phyloP scores from a whole-genome alignment of 64 coral and sea anemone genomes.

The Exaiptasia diaphana region DNA sequence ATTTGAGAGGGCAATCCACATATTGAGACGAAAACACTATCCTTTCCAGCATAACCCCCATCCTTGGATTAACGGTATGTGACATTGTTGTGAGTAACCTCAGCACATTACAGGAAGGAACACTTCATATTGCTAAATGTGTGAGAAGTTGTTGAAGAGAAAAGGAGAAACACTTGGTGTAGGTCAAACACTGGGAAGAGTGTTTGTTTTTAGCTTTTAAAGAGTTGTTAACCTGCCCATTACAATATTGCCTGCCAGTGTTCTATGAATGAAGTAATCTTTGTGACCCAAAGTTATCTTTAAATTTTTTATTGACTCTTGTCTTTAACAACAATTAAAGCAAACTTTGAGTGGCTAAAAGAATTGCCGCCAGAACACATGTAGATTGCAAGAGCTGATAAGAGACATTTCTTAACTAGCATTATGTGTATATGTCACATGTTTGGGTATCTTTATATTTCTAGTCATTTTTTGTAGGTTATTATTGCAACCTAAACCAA shows the following conservation, averaged over 20 bases:
- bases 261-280: too few species aligned
- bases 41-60: slow-evolving; percentile 39
- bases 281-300: too few species aligned
- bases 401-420: too few species aligned
- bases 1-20: slow-evolving; percentile 13
- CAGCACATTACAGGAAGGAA: neutral
- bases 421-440: too few species aligned
- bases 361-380: too few species aligned
- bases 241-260: neutral
- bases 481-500: neutral
- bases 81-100: neutral
- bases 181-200: neutral
- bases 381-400: too few species aligned
- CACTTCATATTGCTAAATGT: neutral
- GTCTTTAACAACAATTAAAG: too few species aligned
- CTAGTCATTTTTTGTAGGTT: neutral
- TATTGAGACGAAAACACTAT: slow-evolving; percentile 37
- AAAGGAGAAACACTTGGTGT: neutral
- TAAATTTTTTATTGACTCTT: too few species aligned
- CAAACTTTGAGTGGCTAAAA: too few species aligned
- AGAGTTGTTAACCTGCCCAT: neutral
- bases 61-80: slow-evolving; percentile 58
- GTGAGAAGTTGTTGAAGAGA: neutral
- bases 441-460: too few species aligned
- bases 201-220: neutral